These are phyloP conservation scores for Scotopteryx bipunctaria DNA, from an alignment of 2,888 invertebrate genomes.

Conservation along the genomic window DNA sequence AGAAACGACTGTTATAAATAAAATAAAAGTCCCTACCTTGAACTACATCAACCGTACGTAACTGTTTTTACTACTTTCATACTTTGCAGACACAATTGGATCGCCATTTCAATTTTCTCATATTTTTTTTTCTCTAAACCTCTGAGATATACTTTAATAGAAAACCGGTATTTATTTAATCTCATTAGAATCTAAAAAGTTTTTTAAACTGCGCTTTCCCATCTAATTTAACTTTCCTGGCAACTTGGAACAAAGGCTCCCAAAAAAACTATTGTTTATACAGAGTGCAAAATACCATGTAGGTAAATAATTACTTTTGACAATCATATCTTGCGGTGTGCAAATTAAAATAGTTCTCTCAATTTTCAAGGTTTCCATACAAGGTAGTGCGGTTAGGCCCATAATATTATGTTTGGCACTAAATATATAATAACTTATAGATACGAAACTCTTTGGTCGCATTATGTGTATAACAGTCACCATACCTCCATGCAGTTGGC, in stretches of 20 bases:
- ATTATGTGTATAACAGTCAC: too few relatives aligned
- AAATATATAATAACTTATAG: neutral
- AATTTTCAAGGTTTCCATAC: constrained; percentile 53
- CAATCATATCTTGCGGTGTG: too few relatives aligned
- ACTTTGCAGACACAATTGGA: too few relatives aligned
- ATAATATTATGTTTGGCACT: constrained; percentile 2
- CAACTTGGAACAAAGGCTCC: constrained; percentile 13
- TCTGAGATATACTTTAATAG: constrained; percentile 1
- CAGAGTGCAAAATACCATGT: constrained; percentile 22
- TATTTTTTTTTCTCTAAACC: too few relatives aligned
- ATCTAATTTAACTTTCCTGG: constrained; percentile 17
- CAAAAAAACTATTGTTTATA: constrained; percentile 17
- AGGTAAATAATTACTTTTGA: too few relatives aligned
- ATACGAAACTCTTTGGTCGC: constrained; percentile 2
- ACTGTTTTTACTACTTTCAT: too few relatives aligned
- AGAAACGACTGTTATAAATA: too few relatives aligned
- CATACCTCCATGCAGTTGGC: too few relatives aligned
- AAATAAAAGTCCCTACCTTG: too few relatives aligned
- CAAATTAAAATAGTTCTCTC: constrained; percentile 33
- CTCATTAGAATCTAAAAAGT: neutral
- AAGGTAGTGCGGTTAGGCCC: constrained; percentile 57
- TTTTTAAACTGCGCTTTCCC: neutral
- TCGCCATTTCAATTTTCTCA: too few relatives aligned
- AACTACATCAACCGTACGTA: too few relatives aligned
- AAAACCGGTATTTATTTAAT: neutral